Percentiles rank a stretch among this genome's conserved stretches.
These are phyloP conservation scores for Dexiosoma caninum DNA, from an alignment of 2,888 invertebrate genomes.

Conservation along the genomic window DNA sequence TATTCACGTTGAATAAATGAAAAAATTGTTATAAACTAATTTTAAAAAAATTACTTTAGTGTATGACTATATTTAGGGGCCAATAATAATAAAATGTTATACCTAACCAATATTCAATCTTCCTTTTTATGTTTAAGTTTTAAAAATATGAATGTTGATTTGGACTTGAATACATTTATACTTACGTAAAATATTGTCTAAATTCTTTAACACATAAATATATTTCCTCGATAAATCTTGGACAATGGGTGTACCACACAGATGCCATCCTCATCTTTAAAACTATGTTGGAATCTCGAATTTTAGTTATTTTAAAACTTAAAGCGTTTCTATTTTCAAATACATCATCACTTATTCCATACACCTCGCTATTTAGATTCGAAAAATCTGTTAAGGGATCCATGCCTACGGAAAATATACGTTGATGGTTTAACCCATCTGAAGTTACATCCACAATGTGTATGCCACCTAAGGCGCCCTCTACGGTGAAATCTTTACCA, in stretches of 20 bases:
- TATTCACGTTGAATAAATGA: no score
- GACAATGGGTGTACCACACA: conserved; percentile 95
- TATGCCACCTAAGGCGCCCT: conserved; percentile 94
- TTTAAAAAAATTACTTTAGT: no score
- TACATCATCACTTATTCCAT: conserved; percentile 72
- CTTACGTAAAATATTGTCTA: conserved; percentile 84
- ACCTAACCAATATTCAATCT: no score
- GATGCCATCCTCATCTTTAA: conserved; percentile 85
- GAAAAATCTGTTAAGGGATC: conserved; percentile 82
- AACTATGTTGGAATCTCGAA: conserved; percentile 71
- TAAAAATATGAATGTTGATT: neutral
- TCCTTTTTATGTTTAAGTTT: no score
- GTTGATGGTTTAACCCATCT: conserved; percentile 88
- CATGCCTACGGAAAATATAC: conserved; percentile 90
- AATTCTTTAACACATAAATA: conserved; percentile 94
- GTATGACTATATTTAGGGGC: no score
- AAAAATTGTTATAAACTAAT: no score
- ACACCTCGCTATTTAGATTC: conserved; percentile 76
- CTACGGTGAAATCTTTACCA: conserved; percentile 81
- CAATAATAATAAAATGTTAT: no score
- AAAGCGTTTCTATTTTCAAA: conserved; percentile 76
- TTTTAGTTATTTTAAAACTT: conserved; percentile 75
- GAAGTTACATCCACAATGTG: conserved; percentile 93
- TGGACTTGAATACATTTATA: no score
- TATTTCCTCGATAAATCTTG: conserved; percentile 89